A percentile compares a stretch with the other conserved stretches of the same genome.
Evolutionary conservation across 2,113 vertebrate species (phyloP).

Genomic region (Abramis brama): DNA sequence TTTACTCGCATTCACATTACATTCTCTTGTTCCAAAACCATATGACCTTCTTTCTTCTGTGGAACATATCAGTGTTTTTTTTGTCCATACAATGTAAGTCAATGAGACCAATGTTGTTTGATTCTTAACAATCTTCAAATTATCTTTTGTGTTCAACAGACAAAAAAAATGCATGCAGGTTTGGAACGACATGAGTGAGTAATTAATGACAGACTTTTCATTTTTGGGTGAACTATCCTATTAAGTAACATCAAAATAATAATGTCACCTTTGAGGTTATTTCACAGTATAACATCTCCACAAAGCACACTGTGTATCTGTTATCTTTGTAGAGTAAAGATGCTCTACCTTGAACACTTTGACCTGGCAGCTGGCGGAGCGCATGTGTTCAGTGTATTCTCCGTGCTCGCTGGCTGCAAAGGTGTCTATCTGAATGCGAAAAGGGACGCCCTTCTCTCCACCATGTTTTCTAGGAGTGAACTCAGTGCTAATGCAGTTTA

Average conservation of each 20-base stretch:
- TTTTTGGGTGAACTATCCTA: background rate
- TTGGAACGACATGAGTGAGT: background rate
- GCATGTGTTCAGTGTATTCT: constrained; percentile 87
- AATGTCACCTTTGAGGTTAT: background rate
- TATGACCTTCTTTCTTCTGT: background rate
- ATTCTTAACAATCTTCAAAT: background rate
- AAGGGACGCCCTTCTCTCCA: constrained; percentile 94
- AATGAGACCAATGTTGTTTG: background rate
- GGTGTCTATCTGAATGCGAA: constrained; percentile 91
- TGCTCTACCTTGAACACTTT: constrained; percentile 94
- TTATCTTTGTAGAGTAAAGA: background rate
- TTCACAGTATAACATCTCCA: background rate
- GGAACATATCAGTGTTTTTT: background rate
- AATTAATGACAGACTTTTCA: background rate
- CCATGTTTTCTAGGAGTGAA: constrained; percentile 95
- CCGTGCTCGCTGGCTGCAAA: constrained; percentile 86
- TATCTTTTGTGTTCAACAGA: background rate
- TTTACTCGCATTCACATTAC: background rate
- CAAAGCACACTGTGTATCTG: background rate
- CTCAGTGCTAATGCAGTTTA: constrained; percentile 96
- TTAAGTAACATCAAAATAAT: too few species aligned
- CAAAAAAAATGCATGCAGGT: background rate
- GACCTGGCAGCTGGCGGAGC: constrained; percentile 95
- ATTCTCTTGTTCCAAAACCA: background rate
- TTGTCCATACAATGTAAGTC: background rate